Evolutionary conservation across 2,888 invertebrate species (phyloP).

Genomic region (Tipula lateralis): DNA sequence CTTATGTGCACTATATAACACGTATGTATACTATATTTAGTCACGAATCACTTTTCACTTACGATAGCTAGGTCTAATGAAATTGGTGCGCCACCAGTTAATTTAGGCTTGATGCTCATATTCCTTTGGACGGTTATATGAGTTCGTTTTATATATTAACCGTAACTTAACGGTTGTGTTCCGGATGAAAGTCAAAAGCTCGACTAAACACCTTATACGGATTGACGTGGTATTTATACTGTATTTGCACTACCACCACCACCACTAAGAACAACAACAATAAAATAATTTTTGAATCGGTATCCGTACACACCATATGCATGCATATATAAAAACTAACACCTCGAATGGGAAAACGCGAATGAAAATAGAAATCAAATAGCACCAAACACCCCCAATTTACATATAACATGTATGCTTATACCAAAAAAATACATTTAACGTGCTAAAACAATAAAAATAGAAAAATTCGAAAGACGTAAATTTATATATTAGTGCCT

Average conservation of each 20-base stretch:
- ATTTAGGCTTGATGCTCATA: background rate
- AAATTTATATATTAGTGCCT: background rate
- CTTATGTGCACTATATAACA: background rate
- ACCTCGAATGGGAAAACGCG: background rate
- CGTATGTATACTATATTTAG: background rate
- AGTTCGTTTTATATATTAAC: background rate
- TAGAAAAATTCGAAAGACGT: background rate
- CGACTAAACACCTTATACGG: background rate
- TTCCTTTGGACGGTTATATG: background rate
- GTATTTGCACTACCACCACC: no score
- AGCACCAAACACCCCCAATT: conserved; percentile 5
- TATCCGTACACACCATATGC: background rate
- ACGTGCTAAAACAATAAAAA: background rate
- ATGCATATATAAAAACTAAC: conserved; percentile 12
- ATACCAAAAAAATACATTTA: background rate
- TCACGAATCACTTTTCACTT: conserved; percentile 20
- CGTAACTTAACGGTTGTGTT: background rate
- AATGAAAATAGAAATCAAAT: background rate
- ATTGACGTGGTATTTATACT: background rate
- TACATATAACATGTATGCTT: conserved; percentile 1
- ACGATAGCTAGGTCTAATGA: background rate
- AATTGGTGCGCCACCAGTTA: background rate
- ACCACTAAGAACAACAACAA: background rate
- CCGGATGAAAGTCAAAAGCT: background rate
- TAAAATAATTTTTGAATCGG: background rate